Evolutionary conservation across 2,888 invertebrate species (phyloP), one percentile per base, ranked within the genome.

Genomic region (Nemurella pictetii): DNA sequence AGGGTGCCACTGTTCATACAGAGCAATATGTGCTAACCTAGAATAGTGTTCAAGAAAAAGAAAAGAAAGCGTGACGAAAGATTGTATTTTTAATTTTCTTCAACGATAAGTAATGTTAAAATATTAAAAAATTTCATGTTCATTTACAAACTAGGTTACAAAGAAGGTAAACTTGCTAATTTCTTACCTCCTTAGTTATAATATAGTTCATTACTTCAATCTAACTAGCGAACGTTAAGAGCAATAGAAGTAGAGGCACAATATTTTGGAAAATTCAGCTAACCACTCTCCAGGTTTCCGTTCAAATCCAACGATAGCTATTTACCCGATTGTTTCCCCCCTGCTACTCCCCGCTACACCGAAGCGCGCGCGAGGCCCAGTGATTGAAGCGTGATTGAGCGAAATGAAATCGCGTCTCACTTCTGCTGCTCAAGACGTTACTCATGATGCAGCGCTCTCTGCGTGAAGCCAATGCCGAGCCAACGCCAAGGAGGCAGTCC

Each of bases 341-440:
- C 9, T 5, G 73, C 25, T 20, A 7, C 75, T 9, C 26, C 1
- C 75, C 28, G 27, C 7, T 9, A 9, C 15, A 27, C 25, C 2
- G 75, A 5, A n/a, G 9, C 27, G 73, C 73, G n/a, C n/a, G n/a
- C n/a, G n/a, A n/a, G n/a, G n/a, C n/a, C n/a, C 75, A 9, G 75
- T 75, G 75, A 75, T 75, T 75, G 75, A n/a, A 28, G 75, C 28
- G 26, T 26, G 75, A 75, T 75, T 75, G 75, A 75, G 75, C 28
- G 28, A 75, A 75, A 75, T 75, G 28, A 28, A 75, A 75, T 0
- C 28, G 5, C 75, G 1, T 20, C 75, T 2, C 26, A n/a, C 5
- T 75, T 7, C 9, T 5, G 7, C 75, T 9, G 12, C 75, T 75
- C 75, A 75, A 75, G 75, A 75, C 15, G 75, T 75, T 20, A 55